Percentiles rank a stretch among this genome's conserved stretches.
Evolutionary conservation across 1,140 invertebrate species (phyloP).

Genomic region (Zaprionus inermis): DNA sequence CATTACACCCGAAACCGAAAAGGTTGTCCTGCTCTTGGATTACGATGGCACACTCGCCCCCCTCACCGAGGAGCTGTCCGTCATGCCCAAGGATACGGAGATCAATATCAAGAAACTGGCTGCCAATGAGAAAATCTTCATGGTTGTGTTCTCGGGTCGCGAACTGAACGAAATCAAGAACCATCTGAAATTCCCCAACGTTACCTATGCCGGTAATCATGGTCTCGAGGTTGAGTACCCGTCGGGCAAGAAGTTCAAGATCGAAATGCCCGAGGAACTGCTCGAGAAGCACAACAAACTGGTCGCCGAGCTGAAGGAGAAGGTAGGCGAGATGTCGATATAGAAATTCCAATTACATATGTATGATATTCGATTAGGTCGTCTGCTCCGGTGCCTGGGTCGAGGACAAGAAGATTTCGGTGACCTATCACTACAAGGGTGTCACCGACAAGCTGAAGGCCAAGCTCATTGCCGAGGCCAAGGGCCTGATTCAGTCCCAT

Average conservation of each 20-base stretch:
- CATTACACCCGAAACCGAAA: slow-evolving; percentile 76
- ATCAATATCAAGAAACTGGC: slow-evolving; percentile 92
- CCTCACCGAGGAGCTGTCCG: slow-evolving; percentile 93
- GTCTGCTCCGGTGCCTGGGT: slow-evolving; percentile 95
- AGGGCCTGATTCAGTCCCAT: slow-evolving; percentile 89
- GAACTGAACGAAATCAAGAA: slow-evolving; percentile 94
- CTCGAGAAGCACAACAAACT: slow-evolving; percentile 92
- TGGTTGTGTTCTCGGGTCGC: slow-evolving; percentile 93
- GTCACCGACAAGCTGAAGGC: slow-evolving; percentile 88
- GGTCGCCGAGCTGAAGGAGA: slow-evolving; percentile 91
- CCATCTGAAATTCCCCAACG: slow-evolving; percentile 94
- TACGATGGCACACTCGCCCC: slow-evolving; percentile 96
- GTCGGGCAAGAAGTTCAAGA: slow-evolving; percentile 95
- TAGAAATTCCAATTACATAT: too few relatives aligned
- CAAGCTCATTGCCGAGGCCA: slow-evolving; percentile 88
- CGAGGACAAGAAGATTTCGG: slow-evolving; percentile 94
- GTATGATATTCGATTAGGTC: slow-evolving; percentile 85
- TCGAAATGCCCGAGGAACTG: slow-evolving; percentile 94
- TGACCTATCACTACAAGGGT: slow-evolving; percentile 95
- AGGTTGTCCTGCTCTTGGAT: slow-evolving; percentile 90
- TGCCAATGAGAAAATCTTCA: slow-evolving; percentile 93
- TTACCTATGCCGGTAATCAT: slow-evolving; percentile 96
- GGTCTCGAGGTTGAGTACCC: slow-evolving; percentile 95
- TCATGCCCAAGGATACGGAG: slow-evolving; percentile 92
- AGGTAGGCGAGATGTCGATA: too few relatives aligned